Percentiles rank a stretch among this genome's conserved stretches.
These are phyloP conservation scores for Xiphorhynchus erythropygius DNA, from an alignment of 2,797 vertebrate species.

Conservation along the genomic window DNA sequence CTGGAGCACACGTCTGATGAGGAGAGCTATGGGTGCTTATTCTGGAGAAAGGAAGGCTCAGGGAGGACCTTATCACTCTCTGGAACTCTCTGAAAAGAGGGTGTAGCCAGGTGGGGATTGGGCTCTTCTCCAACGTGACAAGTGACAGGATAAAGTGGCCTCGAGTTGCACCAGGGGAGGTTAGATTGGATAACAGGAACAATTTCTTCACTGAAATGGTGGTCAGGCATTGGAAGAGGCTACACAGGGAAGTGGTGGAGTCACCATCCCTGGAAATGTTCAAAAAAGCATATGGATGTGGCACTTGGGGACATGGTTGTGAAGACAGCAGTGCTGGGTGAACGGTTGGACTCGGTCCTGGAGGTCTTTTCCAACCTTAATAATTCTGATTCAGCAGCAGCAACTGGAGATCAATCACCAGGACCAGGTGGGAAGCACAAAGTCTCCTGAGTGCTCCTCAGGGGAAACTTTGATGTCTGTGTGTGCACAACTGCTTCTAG, in stretches of 20 bases:
- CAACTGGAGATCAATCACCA: background rate
- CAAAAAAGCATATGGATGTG: background rate
- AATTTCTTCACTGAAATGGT: background rate
- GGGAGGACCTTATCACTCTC: background rate
- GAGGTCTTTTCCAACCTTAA: background rate
- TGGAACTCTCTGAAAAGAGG: background rate
- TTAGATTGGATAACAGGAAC: background rate
- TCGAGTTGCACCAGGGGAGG: accelerated
- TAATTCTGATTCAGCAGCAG: background rate
- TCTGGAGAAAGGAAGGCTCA: background rate
- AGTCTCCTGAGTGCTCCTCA: background rate
- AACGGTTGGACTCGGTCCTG: background rate
- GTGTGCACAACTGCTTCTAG: accelerated
- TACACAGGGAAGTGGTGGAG: background rate
- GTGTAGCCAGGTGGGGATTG: accelerated
- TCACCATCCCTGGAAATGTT: background rate
- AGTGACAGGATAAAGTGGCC: accelerated
- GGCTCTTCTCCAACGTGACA: background rate
- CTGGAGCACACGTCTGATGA: background rate
- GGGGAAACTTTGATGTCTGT: background rate
- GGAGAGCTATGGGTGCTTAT: background rate
- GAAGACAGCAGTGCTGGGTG: background rate
- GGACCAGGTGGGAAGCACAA: background rate
- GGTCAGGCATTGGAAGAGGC: background rate
- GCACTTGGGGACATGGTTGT: background rate